Percentiles rank a stretch among this genome's conserved stretches.
Evolutionary conservation across 2,888 invertebrate species (phyloP).

Genomic region (Dolichomitus sp.): DNA sequence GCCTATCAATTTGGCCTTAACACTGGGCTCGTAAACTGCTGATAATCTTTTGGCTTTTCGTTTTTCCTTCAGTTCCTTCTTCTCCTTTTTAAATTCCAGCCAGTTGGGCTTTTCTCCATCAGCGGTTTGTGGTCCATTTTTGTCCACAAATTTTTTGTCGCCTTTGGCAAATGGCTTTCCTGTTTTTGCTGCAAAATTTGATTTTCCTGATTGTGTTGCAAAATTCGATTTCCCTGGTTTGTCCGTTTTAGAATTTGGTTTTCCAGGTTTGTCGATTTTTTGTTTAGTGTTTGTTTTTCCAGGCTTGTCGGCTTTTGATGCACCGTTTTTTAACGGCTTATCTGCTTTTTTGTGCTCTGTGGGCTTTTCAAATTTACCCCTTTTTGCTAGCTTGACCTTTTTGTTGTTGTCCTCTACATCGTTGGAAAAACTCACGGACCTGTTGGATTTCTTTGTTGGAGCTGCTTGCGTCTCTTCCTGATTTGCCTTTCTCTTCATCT

Average conservation of each 20-base stretch:
- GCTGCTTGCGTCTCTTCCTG: slow-evolving; percentile 7
- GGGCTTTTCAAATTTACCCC: slow-evolving; percentile 66
- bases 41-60: slow-evolving; percentile 88
- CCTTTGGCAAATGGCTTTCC: slow-evolving; percentile 27
- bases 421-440: slow-evolving; percentile 54
- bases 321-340: slow-evolving; percentile 25
- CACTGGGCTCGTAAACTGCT: slow-evolving; percentile 87
- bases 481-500: slow-evolving; percentile 61
- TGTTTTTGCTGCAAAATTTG: not conserved
- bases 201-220: slow-evolving; percentile 6
- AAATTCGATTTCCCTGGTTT: slow-evolving; percentile 36
- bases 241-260: slow-evolving; percentile 53
- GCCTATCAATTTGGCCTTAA: slow-evolving; percentile 88
- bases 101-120: slow-evolving; percentile 89
- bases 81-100: slow-evolving; percentile 92
- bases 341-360: slow-evolving; percentile 50
- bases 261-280: slow-evolving; percentile 25
- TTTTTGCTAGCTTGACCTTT: slow-evolving; percentile 50
- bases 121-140: not conserved
- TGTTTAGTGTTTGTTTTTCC: not conserved
- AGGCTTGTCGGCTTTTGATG: not conserved
- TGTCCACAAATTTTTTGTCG: slow-evolving; percentile 1
- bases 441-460: slow-evolving; percentile 56
- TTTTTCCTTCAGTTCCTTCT: slow-evolving; percentile 90
- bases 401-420: slow-evolving; percentile 32